Conservation (phyloP, 1,140 invertebrate species). For the Drosophila micromelanica region DNA sequence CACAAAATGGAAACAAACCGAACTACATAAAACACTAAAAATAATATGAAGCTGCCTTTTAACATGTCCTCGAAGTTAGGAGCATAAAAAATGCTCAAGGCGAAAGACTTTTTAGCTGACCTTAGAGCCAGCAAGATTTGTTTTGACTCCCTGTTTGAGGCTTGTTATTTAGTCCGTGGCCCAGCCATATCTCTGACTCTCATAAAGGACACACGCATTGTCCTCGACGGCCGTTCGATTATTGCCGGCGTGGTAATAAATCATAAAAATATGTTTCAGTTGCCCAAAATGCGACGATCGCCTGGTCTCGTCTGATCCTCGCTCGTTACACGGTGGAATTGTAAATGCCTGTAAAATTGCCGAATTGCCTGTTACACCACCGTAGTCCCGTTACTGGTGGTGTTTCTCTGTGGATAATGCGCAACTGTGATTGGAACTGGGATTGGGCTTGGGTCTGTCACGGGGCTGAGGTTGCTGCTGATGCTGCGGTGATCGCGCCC, state of each 20-base stretch:
- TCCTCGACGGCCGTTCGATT: conserved; percentile 60
- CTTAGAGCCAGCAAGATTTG: conserved; percentile 57
- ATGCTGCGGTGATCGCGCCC: conserved; percentile 68
- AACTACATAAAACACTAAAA: conserved; percentile 19
- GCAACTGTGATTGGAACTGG: conserved; percentile 21
- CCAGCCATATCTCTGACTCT: conserved; percentile 3
- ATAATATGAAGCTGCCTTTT: conserved; percentile 56
- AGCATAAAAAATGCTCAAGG: conserved; percentile 68
- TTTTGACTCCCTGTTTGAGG: conserved; percentile 62
- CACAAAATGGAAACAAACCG: conserved; percentile 46
- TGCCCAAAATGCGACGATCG: conserved; percentile 42
- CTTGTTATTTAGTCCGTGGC: conserved; percentile 56
- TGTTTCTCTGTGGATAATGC: conserved; percentile 39
- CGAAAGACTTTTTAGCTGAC: conserved; percentile 57
- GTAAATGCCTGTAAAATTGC: conserved; percentile 78
- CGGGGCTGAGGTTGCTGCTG: conserved; percentile 34
- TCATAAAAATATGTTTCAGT: conserved; percentile 81
- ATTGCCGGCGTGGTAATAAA: conserved; percentile 78
- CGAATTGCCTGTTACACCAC: conserved; percentile 4
- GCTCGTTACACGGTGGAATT: conserved; percentile 79
- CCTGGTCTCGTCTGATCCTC: conserved; percentile 15
- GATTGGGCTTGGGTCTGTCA: conserved; percentile 22
- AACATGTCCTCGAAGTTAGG: conserved; percentile 72
- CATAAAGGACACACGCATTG: conserved; percentile 65
- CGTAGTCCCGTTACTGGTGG: background rate